Percentiles rank a stretch among this genome's conserved stretches.
Evolutionary conservation across 37 sponge, comb jelly and placozoan species (phyloP).

Genomic region (Chondrosia reniformis): DNA sequence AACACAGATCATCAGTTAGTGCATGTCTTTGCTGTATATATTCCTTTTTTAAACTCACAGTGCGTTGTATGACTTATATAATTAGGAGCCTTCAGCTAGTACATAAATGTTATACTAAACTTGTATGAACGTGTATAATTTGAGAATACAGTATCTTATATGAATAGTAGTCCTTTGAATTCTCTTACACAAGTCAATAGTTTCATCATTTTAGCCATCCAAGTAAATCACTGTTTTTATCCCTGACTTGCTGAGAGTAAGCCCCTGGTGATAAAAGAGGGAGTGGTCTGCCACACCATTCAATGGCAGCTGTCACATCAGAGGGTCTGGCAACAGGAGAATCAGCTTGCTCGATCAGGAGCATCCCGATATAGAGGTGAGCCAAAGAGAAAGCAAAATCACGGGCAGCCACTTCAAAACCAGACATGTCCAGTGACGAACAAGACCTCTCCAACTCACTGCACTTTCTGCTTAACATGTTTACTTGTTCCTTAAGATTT

Average conservation of each 20-base stretch:
- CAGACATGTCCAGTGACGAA: background rate
- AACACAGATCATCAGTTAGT: too few species aligned
- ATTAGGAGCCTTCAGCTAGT: too few species aligned
- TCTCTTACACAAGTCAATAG: background rate
- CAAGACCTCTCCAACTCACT: background rate
- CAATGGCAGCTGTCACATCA: conserved; percentile 29
- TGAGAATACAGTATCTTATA: background rate
- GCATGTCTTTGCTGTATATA: too few species aligned
- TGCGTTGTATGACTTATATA: too few species aligned
- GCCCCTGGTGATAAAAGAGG: background rate
- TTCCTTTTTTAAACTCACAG: too few species aligned
- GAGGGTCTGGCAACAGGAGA: background rate
- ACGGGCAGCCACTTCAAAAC: conserved; percentile 52
- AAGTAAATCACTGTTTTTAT: background rate
- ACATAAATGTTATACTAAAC: too few species aligned
- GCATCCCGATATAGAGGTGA: conserved; percentile 48
- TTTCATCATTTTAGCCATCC: background rate
- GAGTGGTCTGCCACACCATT: conserved; percentile 19
- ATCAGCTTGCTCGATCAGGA: conserved; percentile 53
- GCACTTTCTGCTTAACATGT: background rate
- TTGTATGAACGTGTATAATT: background rate
- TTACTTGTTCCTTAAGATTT: background rate
- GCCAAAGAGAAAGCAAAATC: conserved; percentile 68
- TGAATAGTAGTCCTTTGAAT: background rate
- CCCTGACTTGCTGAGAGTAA: background rate